These are phyloP conservation scores for Limnodromus scolopaceus DNA, from an alignment of 2,797 vertebrate genomes.

Conservation along the genomic window DNA sequence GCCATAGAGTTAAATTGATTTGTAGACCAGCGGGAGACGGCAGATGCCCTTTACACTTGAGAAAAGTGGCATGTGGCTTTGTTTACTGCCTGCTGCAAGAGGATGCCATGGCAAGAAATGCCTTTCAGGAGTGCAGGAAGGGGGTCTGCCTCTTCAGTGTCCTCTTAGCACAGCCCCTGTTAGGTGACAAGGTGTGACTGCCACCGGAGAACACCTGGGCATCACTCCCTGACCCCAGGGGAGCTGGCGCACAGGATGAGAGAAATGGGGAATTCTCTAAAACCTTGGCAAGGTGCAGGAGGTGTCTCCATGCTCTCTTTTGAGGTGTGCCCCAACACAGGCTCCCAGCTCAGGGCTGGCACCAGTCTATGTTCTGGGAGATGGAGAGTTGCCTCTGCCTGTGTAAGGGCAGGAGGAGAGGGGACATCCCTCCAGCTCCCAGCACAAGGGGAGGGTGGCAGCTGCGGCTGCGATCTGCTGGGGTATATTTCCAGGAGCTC, in stretches of 20 bases:
- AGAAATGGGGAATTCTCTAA: background rate
- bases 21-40: slow-evolving; percentile 23
- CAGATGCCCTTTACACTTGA: slow-evolving; percentile 56
- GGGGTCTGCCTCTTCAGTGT: background rate
- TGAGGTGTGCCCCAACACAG: background rate
- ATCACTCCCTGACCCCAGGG: fast-evolving
- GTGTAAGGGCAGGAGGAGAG: background rate
- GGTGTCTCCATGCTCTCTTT: background rate
- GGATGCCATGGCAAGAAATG: background rate
- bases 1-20: slow-evolving; percentile 57
- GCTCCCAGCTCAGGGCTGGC: background rate
- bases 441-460: background rate
- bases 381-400: background rate
- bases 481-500: background rate
- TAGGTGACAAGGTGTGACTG: background rate
- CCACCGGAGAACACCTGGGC: background rate
- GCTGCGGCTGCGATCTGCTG: background rate
- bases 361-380: fast-evolving
- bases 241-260: background rate
- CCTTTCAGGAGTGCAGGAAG: background rate
- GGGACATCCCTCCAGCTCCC: fast-evolving
- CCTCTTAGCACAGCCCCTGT: background rate
- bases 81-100: background rate
- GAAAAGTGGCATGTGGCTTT: slow-evolving; percentile 6
- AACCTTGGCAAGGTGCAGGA: background rate